A percentile compares a stretch with the other conserved stretches of the same genome.
These are phyloP conservation scores for Diplosoma virens DNA, from an alignment of 23 tunicate genomes.

Conservation along the genomic window DNA sequence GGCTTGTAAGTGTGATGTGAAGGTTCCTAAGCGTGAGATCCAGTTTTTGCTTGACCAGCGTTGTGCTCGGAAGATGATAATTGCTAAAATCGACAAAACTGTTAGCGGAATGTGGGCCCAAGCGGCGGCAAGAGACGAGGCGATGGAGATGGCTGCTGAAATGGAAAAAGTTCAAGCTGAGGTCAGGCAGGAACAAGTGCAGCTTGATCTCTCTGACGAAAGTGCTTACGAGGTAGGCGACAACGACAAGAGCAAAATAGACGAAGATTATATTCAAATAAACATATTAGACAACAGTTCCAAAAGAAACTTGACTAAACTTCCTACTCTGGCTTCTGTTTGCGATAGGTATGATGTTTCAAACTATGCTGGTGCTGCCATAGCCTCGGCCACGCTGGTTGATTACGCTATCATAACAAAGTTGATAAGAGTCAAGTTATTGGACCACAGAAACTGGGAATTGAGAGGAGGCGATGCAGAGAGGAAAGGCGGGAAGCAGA, in stretches of 20 bases:
- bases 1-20: too few relatives aligned
- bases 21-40: too few relatives aligned
- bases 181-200: not conserved
- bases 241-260: constrained; percentile 16
- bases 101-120: too few relatives aligned
- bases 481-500: not conserved
- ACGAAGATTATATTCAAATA: not conserved
- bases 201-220: constrained; percentile 3
- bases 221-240: constrained; percentile 2
- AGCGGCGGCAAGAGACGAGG: too few relatives aligned
- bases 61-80: too few relatives aligned
- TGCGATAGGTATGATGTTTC: not conserved
- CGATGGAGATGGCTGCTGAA: too few relatives aligned
- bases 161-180: not conserved
- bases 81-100: too few relatives aligned
- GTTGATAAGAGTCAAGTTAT: not conserved
- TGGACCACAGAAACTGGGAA: constrained; percentile 4
- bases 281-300: constrained; percentile 4
- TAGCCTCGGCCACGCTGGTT: constrained; percentile 12
- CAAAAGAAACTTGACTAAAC: constrained; percentile 18
- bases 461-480: not conserved
- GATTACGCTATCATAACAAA: not conserved
- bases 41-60: too few relatives aligned
- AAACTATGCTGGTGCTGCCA: constrained; percentile 12
- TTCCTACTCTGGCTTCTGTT: constrained; percentile 13